A percentile compares a stretch with the other conserved stretches of the same genome.
phyloP scores from a whole-genome alignment of 1,140 invertebrate species.

The Nasonia giraulti region DNA sequence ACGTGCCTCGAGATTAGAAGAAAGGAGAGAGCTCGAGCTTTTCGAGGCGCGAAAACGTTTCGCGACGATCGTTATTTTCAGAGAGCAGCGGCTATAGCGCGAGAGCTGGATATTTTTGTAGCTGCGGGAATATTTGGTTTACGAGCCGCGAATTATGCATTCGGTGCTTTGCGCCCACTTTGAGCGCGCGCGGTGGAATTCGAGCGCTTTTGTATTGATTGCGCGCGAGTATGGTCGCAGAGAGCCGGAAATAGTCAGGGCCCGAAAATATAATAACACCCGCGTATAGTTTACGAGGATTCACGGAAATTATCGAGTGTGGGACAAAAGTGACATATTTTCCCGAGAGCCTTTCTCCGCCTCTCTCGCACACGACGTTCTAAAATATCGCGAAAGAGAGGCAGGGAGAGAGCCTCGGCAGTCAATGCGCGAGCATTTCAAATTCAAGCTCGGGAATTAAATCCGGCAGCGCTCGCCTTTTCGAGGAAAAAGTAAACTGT shows the following conservation, averaged over 20 bases:
- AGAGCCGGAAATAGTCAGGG: neutral
- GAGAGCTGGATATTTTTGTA: neutral
- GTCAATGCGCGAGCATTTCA: neutral
- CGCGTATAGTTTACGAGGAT: neutral
- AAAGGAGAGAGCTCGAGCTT: neutral
- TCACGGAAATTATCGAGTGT: neutral
- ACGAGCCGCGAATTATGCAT: neutral
- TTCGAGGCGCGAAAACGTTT: neutral
- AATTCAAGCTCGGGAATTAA: slow-evolving; percentile 23
- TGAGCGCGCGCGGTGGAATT: neutral
- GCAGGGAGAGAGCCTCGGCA: neutral
- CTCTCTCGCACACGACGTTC: neutral
- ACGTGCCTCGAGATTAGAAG: neutral
- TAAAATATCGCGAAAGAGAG: neutral
- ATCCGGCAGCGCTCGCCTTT: neutral
- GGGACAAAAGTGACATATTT: neutral
- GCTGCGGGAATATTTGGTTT: neutral
- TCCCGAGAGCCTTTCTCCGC: neutral
- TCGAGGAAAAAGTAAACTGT: slow-evolving; percentile 18
- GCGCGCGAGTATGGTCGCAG: neutral
- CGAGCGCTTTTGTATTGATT: neutral
- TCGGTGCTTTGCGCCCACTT: neutral
- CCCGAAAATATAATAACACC: too few relatives aligned
- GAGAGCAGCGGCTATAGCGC: neutral
- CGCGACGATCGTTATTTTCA: neutral